These are phyloP conservation scores for Atta cephalotes DNA, from an alignment of 1,140 invertebrate species.

Conservation along the genomic window DNA sequence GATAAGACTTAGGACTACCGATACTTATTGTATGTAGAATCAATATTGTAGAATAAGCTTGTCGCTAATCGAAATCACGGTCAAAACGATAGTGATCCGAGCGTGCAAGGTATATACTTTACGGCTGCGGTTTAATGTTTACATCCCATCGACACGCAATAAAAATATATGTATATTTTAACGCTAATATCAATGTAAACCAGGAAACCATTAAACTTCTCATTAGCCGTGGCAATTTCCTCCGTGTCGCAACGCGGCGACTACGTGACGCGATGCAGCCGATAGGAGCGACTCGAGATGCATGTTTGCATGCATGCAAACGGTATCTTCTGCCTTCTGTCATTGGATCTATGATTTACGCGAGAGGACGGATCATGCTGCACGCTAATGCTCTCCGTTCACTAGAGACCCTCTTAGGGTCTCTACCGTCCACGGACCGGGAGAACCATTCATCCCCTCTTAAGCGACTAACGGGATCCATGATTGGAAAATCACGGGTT, in stretches of 20 bases:
- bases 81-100: neutral
- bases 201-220: constrained; percentile 65
- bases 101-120: neutral
- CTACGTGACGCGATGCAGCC: neutral
- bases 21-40: too few relatives aligned
- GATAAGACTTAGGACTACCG: too few relatives aligned
- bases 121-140: constrained; percentile 6
- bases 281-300: neutral
- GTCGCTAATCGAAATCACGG: neutral
- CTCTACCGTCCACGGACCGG: too few relatives aligned
- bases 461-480: constrained; percentile 48
- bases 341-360: constrained; percentile 53
- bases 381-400: constrained; percentile 39
- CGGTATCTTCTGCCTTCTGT: constrained; percentile 18
- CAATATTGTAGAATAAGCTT: neutral
- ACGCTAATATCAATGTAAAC: constrained; percentile 62
- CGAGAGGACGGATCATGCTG: constrained; percentile 44
- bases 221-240: constrained; percentile 63
- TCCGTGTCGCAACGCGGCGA: neutral
- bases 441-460: neutral
- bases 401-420: neutral
- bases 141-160: constrained; percentile 14
- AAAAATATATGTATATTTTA: constrained; percentile 58
- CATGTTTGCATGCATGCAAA: constrained; percentile 17
- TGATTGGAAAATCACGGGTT: constrained; percentile 59